phyloP scores from a whole-genome alignment of 2,888 invertebrate genomes.

The Oscheius sp. region DNA sequence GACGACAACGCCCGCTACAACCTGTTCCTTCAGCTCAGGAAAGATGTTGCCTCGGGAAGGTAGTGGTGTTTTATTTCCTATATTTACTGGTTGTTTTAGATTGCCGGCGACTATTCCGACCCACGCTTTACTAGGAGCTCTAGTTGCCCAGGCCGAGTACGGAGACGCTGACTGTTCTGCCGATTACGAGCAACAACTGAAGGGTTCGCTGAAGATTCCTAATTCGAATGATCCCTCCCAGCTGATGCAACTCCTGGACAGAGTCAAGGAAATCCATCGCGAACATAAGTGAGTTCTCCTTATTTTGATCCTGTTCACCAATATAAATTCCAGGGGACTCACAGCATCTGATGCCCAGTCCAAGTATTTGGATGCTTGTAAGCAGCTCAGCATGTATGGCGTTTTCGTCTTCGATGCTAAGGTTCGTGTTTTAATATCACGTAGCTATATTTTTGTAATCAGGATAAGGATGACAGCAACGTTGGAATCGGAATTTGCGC shows the following conservation, averaged over 20 bases:
- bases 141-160: constrained; percentile 92
- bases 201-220: constrained; percentile 86
- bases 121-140: constrained; percentile 88
- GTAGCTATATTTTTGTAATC: constrained; percentile 9
- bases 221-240: constrained; percentile 74
- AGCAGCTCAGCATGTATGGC: constrained; percentile 98
- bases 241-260: constrained; percentile 33
- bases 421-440: constrained; percentile 45
- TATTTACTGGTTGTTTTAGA: constrained; percentile 77
- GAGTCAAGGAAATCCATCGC: constrained; percentile 48
- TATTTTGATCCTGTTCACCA: neutral
- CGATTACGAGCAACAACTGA: constrained; percentile 81
- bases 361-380: constrained; percentile 96
- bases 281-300: constrained; percentile 34
- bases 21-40: constrained; percentile 90
- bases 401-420: constrained; percentile 96
- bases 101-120: constrained; percentile 96
- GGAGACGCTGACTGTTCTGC: constrained; percentile 81
- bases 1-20: constrained; percentile 82
- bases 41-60: constrained; percentile 79
- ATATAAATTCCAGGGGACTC: constrained; percentile 83
- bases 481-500: constrained; percentile 97
- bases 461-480: constrained; percentile 93
- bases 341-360: constrained; percentile 97
- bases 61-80: constrained; percentile 71